Evolutionary conservation across 2,888 invertebrate genomes (phyloP).

Genomic region (Harpalus rubripes): DNA sequence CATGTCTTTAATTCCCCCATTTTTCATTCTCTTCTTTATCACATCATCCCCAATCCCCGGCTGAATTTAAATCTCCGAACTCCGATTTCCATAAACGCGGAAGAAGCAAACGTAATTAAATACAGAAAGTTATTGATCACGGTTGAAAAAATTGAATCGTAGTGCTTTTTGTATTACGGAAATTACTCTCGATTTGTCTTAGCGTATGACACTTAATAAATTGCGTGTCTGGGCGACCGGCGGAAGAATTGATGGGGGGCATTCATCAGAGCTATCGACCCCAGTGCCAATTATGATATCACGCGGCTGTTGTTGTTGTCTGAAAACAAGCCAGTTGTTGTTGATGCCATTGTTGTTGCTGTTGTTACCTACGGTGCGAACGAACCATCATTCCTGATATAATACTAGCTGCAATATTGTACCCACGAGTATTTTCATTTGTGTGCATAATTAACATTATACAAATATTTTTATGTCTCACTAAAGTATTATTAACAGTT

Average conservation of each 20-base stretch:
- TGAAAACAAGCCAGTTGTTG: conserved; percentile 29
- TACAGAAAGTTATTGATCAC: conserved; percentile 65
- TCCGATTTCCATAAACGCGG: conserved; percentile 44
- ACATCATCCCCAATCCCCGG: conserved; percentile 20
- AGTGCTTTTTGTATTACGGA: conserved; percentile 67
- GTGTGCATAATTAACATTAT: no score
- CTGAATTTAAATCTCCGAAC: conserved; percentile 32
- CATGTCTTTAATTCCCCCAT: background rate
- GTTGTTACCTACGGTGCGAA: conserved; percentile 8
- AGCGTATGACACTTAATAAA: conserved; percentile 67
- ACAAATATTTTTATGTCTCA: no score
- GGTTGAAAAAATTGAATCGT: conserved; percentile 65
- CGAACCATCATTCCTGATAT: background rate
- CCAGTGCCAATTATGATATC: conserved; percentile 66
- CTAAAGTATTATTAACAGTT: no score
- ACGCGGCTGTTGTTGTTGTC: conserved; percentile 1
- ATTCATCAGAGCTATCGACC: conserved; percentile 66
- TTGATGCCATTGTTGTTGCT: conserved; percentile 1
- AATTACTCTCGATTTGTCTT: conserved; percentile 67
- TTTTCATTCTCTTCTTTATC: conserved; percentile 37
- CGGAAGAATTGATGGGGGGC: conserved; percentile 60
- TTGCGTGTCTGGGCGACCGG: conserved; percentile 60
- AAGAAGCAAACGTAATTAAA: conserved; percentile 61
- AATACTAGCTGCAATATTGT: background rate
- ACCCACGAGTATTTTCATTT: no score